Evolutionary conservation across 2,113 vertebrate genomes (phyloP), one percentile per base, ranked within the genome.

Genomic region (Campylomormyrus numenius): DNA sequence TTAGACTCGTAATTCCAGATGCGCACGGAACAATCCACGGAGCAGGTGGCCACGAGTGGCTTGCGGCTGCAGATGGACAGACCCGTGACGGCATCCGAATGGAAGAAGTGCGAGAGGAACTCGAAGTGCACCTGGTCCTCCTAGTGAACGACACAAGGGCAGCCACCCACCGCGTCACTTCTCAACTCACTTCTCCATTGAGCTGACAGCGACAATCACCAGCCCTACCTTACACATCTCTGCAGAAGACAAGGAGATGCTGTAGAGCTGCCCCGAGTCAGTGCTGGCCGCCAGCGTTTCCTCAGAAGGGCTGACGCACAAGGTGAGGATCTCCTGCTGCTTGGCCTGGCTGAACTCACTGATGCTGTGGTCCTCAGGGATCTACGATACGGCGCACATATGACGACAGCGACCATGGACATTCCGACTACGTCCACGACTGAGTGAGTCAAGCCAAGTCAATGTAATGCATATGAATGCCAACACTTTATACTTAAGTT

Each of bases 1-100:
- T 97, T 98, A 0, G 91, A 96, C 88, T 97, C 96, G 0, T 98
- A 99, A 95, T 99, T 99, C 98, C 98, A 99, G 94, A 99, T 96
- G 92, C 96, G 97, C 39, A 99, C 92, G 7, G 98, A 98, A 92
- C 92, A 95, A 94, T 99, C 98, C 93, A 97, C 90, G 53, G 98
- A 99, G 93, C 98, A 96, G 58, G 98, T 98, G 93, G 97, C 98
- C 88, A 97, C 93, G 52, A 99, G 93, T 1, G 98, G 97, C 92
- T 98, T 99, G 89, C 97, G 96, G 86, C 96, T 92, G 92, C 98
- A 99, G 91, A 95, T 89, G 21, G 97, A 97, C 92, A 99, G 95
- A 49, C 98, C 98, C 1, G 97, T 98, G 93, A 99, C 94, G 2
- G 95, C 83, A 87, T 96, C 95, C 0, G 96, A 97, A 94, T 99